phyloP scores from a whole-genome alignment of 2,888 invertebrate genomes.

The Trissolcus brochymenae region DNA sequence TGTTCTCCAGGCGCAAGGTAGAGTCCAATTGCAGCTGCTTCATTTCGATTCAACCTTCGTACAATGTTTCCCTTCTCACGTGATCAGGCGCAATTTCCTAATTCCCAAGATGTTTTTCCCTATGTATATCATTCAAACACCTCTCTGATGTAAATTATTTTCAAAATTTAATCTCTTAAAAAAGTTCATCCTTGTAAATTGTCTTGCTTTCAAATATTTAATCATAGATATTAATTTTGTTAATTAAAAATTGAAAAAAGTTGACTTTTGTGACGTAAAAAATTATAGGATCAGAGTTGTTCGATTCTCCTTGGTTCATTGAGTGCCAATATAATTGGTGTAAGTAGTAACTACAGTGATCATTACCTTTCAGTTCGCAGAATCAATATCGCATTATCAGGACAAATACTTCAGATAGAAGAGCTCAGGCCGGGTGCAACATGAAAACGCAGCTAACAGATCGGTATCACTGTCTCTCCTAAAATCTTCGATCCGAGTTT shows the following conservation, averaged over 20 bases:
- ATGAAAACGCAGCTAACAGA: conserved; percentile 43
- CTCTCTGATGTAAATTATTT: too few relatives aligned
- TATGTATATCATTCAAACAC: too few relatives aligned
- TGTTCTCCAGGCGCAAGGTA: conserved; percentile 10
- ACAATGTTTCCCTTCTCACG: neutral
- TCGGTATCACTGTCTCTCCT: conserved; percentile 38
- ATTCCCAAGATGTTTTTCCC: neutral
- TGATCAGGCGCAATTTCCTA: conserved; percentile 11
- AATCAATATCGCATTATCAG: conserved; percentile 64
- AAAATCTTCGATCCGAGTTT: conserved; percentile 41
- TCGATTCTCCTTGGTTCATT: conserved; percentile 33
- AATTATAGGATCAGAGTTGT: conserved; percentile 10
- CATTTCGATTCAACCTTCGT: conserved; percentile 14
- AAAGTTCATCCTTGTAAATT: too few relatives aligned
- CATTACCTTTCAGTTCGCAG: conserved; percentile 58
- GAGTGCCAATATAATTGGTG: conserved; percentile 36
- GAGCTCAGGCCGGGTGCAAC: conserved; percentile 47
- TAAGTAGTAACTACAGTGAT: conserved; percentile 34
- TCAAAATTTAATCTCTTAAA: too few relatives aligned
- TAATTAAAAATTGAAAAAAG: too few relatives aligned
- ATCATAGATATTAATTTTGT: too few relatives aligned
- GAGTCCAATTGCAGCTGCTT: conserved; percentile 19
- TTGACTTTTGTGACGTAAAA: neutral
- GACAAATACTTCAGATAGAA: conserved; percentile 60
- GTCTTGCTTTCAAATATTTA: too few relatives aligned